Percentiles rank a stretch among this genome's conserved stretches.
These are phyloP conservation scores for Triplophysa yarkandensis DNA, from an alignment of 2,797 vertebrate genomes.

Conservation along the genomic window DNA sequence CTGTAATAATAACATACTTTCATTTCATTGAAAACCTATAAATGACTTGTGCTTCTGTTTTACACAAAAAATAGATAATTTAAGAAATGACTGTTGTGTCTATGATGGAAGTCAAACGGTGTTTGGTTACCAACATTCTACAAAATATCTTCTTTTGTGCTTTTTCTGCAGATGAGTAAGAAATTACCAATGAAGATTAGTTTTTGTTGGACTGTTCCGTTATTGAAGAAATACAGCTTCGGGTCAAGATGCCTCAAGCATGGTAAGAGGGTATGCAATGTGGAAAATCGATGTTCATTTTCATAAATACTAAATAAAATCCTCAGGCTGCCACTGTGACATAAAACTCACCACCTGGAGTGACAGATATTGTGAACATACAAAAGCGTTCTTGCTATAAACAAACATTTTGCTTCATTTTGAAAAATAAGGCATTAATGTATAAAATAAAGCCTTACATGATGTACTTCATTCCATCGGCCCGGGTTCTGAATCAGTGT, in stretches of 20 bases:
- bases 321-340: neutral
- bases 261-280: neutral
- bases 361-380: neutral
- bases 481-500: conserved; percentile 74
- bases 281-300: conserved; percentile 31
- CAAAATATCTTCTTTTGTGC: too few relatives aligned
- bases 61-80: too few relatives aligned
- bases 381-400: too few relatives aligned
- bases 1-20: too few relatives aligned
- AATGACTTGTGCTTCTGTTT: too few relatives aligned
- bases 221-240: neutral
- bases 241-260: neutral
- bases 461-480: conserved; percentile 77
- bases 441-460: conserved; percentile 76
- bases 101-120: too few relatives aligned
- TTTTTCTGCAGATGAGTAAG: too few relatives aligned
- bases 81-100: too few relatives aligned
- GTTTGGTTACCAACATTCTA: too few relatives aligned
- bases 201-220: too few relatives aligned
- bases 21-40: too few relatives aligned
- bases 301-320: conserved; percentile 8
- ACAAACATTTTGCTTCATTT: neutral
- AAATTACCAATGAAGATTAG: too few relatives aligned
- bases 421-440: neutral
- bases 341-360: conserved; percentile 11